Percentiles rank a stretch among this genome's conserved stretches.
Evolutionary conservation across 2,888 invertebrate species (phyloP).

Genomic region (Incurvaria masculella): DNA sequence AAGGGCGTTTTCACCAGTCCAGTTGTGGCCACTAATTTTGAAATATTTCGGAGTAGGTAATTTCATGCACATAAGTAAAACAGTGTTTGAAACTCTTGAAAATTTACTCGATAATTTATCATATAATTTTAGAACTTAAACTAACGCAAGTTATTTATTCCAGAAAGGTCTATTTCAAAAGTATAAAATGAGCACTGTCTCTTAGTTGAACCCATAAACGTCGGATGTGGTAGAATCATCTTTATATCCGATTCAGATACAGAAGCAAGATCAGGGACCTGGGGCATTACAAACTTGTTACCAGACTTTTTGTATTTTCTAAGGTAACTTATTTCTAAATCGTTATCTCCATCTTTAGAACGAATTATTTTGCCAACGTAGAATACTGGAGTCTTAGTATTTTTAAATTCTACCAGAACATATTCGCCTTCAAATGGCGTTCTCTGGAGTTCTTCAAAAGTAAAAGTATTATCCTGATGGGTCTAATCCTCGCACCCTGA

Average conservation of each 20-base stretch:
- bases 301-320: constrained; percentile 3
- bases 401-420: constrained; percentile 7
- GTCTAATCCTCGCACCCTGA: constrained; percentile 4
- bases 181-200: not conserved
- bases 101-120: not conserved
- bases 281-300: constrained; percentile 2
- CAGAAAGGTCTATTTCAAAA: not conserved
- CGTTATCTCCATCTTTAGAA: not conserved
- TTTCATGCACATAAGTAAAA: not conserved
- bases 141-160: constrained; percentile 1
- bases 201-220: not conserved
- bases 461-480: not conserved
- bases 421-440: constrained; percentile 3
- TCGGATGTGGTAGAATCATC: constrained; percentile 4
- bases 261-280: not conserved
- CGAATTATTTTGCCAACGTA: constrained; percentile 5
- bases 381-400: constrained; percentile 4
- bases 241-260: constrained; percentile 1
- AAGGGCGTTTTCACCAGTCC: constrained; percentile 1
- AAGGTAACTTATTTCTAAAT: constrained; percentile 6
- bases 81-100: not conserved
- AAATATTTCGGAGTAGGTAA: not conserved
- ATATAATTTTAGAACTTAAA: not conserved
- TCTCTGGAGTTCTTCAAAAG: constrained; percentile 5
- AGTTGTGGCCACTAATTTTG: constrained; percentile 4